Base-by-base conservation (phyloP, 2,113 vertebrate genomes). In the Noctilio leporinus region DNA sequence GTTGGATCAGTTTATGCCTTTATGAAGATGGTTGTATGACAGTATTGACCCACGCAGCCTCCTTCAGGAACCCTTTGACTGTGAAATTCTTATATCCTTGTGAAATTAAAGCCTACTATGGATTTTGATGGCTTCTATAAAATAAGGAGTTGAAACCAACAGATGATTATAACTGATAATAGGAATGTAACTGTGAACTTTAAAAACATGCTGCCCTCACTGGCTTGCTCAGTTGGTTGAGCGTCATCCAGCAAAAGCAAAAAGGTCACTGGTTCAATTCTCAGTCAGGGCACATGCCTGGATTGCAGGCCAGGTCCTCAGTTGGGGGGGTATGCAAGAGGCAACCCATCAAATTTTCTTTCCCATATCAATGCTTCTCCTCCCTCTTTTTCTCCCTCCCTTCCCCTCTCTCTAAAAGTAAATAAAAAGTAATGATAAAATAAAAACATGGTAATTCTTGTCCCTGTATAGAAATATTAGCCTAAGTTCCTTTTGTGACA, bases 391-490 rank as follows among this genome's bases (percentile, higher is more conserved):
- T n/a, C n/a, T n/a, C n/a, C n/a, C n/a, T 62, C 28, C 28, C 59
- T 62, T 62, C 59, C 59, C 59, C 28, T 62, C 59, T 62, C 59
- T 62, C 59, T 62, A 30, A 14, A 62, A 62, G 15, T 62, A 62
- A 11, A 62, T 62, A 24, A 62, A 62, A 12, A 62, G 30, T 30
- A 59, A 22, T 24, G 11, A 62, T 62, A 62, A 62, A 62, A 12
- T 62, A 30, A 86, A 96, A 96, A 94, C 89, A 94, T 96, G 96
- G 22, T 89, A 95, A 91, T 94, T 57, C 69, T 94, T 91, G 7
- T 94, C 55, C 69, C 62, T 91, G 26, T 89, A 88, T 82, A 95
- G 86, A 97, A 94, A 96, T 96, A 97, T 95, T 97, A 96, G 89
- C 86, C 43, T 70, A 81, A 88, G 75, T 93, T 95, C 89, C 94